Evolutionary conservation across 2,797 vertebrate genomes (phyloP).

Genomic region (Spinibarbus caldwelli): DNA sequence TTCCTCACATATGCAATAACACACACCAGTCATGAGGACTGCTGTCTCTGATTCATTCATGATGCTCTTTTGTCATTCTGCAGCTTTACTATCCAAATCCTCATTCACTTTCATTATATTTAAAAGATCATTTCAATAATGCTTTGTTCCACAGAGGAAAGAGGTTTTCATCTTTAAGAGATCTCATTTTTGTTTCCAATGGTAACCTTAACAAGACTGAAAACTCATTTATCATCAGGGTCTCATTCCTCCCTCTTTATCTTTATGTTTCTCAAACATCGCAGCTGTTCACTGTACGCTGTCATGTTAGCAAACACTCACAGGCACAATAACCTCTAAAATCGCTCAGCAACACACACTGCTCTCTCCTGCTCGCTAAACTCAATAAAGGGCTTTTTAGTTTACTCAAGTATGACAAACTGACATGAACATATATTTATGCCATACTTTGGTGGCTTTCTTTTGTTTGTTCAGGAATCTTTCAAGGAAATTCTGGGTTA

Average conservation of each 20-base stretch:
- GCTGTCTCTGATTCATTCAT: no score
- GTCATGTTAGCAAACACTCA: conserved; percentile 58
- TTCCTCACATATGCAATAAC: neutral
- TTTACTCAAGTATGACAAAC: neutral
- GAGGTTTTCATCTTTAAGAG: neutral
- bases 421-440: neutral
- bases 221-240: neutral
- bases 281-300: neutral
- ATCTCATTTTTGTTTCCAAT: neutral
- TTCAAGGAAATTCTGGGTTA: neutral
- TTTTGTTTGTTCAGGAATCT: neutral
- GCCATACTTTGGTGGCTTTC: neutral
- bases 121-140: neutral
- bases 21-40: neutral
- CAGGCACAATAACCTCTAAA: conserved; percentile 76
- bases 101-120: neutral
- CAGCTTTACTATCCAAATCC: neutral
- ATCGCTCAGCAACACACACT: conserved; percentile 65
- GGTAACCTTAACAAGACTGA: neutral
- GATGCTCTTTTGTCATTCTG: neutral
- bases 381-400: neutral
- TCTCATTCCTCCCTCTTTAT: neutral
- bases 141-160: neutral
- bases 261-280: neutral
- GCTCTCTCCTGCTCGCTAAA: no score